These are phyloP conservation scores for Marcusenius ussheri DNA, from an alignment of 2,113 vertebrate species.

Conservation along the genomic window DNA sequence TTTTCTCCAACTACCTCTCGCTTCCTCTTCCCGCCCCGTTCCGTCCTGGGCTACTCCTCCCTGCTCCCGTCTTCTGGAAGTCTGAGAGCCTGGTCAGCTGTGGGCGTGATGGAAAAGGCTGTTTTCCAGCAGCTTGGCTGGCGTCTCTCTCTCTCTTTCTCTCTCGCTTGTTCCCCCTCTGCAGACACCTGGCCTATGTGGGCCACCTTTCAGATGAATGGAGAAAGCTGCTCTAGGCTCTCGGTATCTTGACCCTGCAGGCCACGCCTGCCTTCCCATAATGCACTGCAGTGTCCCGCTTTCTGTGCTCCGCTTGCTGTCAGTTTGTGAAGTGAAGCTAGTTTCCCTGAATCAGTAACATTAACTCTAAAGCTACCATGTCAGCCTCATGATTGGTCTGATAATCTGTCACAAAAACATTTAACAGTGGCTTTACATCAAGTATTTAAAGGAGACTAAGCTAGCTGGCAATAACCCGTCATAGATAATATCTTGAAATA, in stretches of 20 bases:
- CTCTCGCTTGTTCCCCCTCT: neutral
- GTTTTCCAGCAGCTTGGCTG: neutral
- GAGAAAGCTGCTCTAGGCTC: neutral
- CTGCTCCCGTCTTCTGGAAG: slow-evolving; percentile 19
- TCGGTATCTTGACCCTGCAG: neutral
- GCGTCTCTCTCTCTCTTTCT: neutral
- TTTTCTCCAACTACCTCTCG: slow-evolving; percentile 24
- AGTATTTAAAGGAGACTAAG: neutral
- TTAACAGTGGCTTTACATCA: neutral
- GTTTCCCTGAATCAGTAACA: neutral
- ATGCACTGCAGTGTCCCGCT: neutral
- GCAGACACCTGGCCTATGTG: neutral
- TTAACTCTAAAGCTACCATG: neutral
- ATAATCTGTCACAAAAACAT: neutral
- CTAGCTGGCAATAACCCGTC: neutral
- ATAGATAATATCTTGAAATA: neutral
- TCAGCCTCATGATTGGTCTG: neutral
- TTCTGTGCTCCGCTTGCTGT: neutral
- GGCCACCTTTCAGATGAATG: neutral
- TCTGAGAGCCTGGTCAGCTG: neutral
- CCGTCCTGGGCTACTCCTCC: slow-evolving; percentile 38
- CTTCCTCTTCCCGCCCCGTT: slow-evolving; percentile 28
- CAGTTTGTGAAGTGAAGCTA: neutral
- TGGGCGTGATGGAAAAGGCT: slow-evolving; percentile 3
- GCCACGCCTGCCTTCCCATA: neutral